Base-by-base conservation (phyloP, 2,888 invertebrate species). In the Gymnoscelis rufifasciata region DNA sequence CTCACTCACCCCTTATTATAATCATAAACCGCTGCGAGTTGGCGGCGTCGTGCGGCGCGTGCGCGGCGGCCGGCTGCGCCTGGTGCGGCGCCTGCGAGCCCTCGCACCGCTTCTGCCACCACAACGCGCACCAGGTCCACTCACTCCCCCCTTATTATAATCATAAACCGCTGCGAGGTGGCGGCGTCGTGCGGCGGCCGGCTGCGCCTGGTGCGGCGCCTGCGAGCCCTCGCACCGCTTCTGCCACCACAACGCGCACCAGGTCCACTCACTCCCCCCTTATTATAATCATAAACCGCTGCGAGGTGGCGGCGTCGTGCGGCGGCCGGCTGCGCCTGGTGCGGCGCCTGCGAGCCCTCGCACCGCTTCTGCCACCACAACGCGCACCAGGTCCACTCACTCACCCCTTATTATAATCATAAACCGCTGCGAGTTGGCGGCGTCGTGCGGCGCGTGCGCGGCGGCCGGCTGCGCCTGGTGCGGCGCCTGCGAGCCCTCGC, bases 381-480 rank as follows among this genome's bases (percentile, higher is more conserved):
- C 19, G 19, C 19, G 19, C 26, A 26, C 26, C 7, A 6, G 26
- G 7, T 7, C 3, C 26, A 7, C 26, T 3, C 26, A 26, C 26
- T 8, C 19, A 19, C 19, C 19, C 19, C 19, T 19, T 7, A 8
- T 7, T 8, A 26, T 8, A 8, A 2, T 2, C 26, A 6, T n/a
- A n/a, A 61, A 63, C 0, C 66, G 74, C 0, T 86, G 87, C 42
- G 47, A 48, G 3, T 10, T 56, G 0, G 81, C 79, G 26, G 72
- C 66, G 54, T 75, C 74, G 42, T 87, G 87, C 52, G 71, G n/a
- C n/a, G n/a, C n/a, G n/a, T n/a, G n/a, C n/a, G n/a, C n/a, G n/a
- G 71, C 10, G 76, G 81, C 81, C 0, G 73, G 78, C 7, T 87
- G 87, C 52, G 77, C 78, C n/a, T 86, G 86, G 86, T 87, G 87